Conservation (phyloP, 2,797 vertebrate species). For the Tokudaia muenninki region DNA sequence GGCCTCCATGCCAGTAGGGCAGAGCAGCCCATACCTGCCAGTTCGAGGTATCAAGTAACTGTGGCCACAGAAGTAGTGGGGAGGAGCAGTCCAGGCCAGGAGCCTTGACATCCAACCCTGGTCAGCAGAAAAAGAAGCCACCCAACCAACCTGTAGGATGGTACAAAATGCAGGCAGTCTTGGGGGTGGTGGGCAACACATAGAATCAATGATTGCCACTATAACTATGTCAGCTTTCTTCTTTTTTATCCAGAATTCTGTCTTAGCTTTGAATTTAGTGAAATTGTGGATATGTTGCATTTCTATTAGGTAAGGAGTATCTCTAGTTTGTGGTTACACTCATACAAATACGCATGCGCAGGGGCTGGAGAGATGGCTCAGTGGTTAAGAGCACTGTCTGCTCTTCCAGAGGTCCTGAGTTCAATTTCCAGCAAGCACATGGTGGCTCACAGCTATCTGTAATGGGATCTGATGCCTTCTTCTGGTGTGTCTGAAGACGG, state of each 20-base stretch:
- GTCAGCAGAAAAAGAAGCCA: not conserved
- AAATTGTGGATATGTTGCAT: not conserved
- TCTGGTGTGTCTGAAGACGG: too few species aligned
- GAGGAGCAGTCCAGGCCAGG: not conserved
- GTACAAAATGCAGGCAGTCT: not conserved
- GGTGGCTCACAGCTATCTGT: too few species aligned
- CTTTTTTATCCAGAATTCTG: not conserved
- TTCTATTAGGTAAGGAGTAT: not conserved
- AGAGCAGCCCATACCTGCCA: not conserved
- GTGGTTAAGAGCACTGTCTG: too few species aligned
- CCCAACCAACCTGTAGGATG: not conserved
- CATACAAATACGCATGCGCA: not conserved
- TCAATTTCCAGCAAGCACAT: too few species aligned
- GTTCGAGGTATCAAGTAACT: not conserved
- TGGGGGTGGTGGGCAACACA: not conserved
- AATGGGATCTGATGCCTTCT: too few species aligned
- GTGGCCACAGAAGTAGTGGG: not conserved
- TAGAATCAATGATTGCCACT: not conserved
- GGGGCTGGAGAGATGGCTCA: too few species aligned
- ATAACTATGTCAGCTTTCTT: not conserved
- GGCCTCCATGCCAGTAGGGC: not conserved
- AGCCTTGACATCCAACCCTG: not conserved
- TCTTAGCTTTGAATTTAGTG: not conserved
- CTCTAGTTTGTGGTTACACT: not conserved
- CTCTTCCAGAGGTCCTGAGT: too few species aligned